Conservation (phyloP, 2,797 vertebrate genomes). For the Acrossocheilus fasciatus region DNA sequence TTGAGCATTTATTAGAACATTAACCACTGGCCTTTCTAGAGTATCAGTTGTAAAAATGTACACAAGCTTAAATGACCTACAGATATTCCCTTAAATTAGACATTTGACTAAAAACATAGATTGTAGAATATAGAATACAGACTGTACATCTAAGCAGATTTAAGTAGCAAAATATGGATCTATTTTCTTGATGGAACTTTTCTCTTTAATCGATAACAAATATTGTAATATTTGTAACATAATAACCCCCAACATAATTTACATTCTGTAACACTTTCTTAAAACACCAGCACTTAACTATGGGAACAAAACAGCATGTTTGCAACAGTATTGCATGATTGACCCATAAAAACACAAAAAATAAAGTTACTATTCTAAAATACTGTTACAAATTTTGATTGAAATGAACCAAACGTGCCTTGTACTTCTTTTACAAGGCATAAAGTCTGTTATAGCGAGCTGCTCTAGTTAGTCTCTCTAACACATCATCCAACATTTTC, state of each 20-base stretch:
- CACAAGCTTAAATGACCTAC: not conserved
- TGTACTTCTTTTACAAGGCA: not conserved
- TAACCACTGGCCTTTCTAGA: constrained; percentile 5
- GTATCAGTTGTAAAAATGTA: constrained; percentile 14
- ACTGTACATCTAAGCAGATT: constrained; percentile 4
- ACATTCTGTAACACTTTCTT: not conserved
- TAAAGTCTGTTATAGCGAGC: not conserved
- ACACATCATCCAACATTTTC: not conserved
- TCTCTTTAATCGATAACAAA: not conserved
- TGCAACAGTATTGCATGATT: not conserved
- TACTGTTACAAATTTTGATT: not conserved
- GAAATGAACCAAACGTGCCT: not conserved
- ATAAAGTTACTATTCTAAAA: not conserved
- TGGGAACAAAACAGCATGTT: not conserved
- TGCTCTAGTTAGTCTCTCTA: not conserved
- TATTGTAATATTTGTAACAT: not conserved
- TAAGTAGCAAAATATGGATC: constrained; percentile 12
- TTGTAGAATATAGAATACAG: not conserved
- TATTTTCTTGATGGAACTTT: not conserved
- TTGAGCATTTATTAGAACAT: constrained; percentile 29
- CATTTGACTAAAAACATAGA: constrained; percentile 1
- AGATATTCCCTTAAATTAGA: not conserved
- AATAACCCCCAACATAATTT: not conserved
- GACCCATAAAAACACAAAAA: not conserved
- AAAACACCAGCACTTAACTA: not conserved